A percentile compares a stretch with the other conserved stretches of the same genome.
Conservation (phyloP, 2,113 vertebrate species). For the Pagrus major region DNA sequence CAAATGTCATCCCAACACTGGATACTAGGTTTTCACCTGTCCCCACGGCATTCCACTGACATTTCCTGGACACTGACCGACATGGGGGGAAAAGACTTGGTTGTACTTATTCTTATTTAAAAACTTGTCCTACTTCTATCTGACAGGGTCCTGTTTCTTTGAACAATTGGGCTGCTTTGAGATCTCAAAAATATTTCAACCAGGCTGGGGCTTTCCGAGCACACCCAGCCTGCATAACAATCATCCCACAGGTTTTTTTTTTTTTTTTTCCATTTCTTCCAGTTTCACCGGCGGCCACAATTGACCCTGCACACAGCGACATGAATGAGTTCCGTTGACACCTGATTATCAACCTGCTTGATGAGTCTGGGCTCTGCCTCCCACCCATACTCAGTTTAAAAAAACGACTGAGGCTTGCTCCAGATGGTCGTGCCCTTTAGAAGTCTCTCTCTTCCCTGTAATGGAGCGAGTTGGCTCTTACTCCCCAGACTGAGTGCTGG, state of each 20-base stretch:
- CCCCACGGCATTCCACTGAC: constrained; percentile 54
- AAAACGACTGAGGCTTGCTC: constrained; percentile 60
- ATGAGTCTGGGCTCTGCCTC: constrained; percentile 70
- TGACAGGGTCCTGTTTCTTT: constrained; percentile 10
- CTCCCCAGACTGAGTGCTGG: constrained; percentile 75
- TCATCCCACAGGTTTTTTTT: constrained; percentile 15
- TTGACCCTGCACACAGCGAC: constrained; percentile 46
- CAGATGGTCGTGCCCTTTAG: constrained; percentile 81
- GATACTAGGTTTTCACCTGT: constrained; percentile 69
- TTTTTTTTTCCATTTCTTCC: constrained; percentile 15
- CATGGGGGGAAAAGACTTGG: constrained; percentile 26
- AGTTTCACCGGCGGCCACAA: constrained; percentile 53
- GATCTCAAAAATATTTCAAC: constrained; percentile 27
- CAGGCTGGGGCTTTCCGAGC: constrained; percentile 1
- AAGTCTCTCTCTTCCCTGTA: constrained; percentile 75
- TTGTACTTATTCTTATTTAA: constrained; percentile 54
- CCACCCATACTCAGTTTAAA: constrained; percentile 49
- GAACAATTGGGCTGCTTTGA: constrained; percentile 28
- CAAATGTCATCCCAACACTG: constrained; percentile 72
- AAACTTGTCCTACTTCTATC: constrained; percentile 50
- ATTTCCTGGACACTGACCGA: constrained; percentile 57
- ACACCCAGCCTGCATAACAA: constrained; percentile 24
- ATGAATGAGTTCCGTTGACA: constrained; percentile 50
- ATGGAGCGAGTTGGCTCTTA: constrained; percentile 70
- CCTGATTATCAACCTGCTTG: constrained; percentile 74